Base-by-base conservation (phyloP, 2,888 invertebrate genomes). In the Osmoderma eremita region DNA sequence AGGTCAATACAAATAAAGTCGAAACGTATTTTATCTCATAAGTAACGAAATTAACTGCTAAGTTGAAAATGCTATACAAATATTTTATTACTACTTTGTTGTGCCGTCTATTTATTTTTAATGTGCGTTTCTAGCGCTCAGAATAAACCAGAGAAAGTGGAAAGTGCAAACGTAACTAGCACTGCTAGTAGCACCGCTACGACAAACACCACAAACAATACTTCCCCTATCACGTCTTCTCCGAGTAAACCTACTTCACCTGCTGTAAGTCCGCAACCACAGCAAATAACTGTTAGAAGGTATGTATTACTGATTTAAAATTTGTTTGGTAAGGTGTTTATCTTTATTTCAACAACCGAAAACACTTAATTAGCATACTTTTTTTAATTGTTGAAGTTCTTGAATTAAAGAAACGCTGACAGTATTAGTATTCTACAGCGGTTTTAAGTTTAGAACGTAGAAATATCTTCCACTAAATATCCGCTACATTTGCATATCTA, bases 241-340 rank as follows among this genome's bases (percentile, higher is more conserved):
- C 78, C 80, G 56, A 78, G 77, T 62, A 79, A 77, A 67, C 72
- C 75, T 18, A 65, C 73, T 68, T 79, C 79, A 65, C 79, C 81
- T 41, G 74, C 78, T 53, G 74, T 79, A 58, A 81, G 79, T 73
- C 80, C 81, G 45, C 76, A 76, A 67, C 79, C 80, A 17, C 78
- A 80, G 73, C 84, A 79, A 77, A 85, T 84, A 67, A 79, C 78
- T 75, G 83, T 85, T 71, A 80, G 86, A 81, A 86, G 86, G 86
- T 86, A 77, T 69, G 75, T 70, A 69, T 56, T 49, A 54, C 30
- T 48, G 3, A 30, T 8, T 30, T 10, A 30, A 10, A 30, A 4
- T 30, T 30, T 65, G 5, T n/a, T 51, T 30, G n/a, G 8, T 51
- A 63, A 45, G 18, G 30, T 10, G 30, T 30, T 58, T 61, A 17